Base-by-base conservation (phyloP, 2,113 vertebrate species). In the human (Homo sapiens) region DNA sequence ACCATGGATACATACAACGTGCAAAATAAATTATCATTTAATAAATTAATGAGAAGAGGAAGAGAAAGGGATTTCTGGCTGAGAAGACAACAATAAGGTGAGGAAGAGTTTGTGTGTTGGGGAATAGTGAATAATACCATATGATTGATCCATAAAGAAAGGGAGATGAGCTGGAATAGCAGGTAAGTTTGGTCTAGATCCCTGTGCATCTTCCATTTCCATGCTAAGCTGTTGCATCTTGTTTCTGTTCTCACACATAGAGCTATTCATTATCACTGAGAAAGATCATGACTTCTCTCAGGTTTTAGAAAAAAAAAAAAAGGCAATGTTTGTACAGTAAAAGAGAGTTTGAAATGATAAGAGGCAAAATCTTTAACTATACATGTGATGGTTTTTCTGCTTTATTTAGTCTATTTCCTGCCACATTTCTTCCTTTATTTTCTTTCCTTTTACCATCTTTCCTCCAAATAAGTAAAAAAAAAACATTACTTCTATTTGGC, bases 171-270 rank as follows among this genome's bases (percentile, higher is more conserved):
- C 81, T 72, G 38, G 32, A 87, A 6, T 2, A 57, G 9, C 27
- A 55, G 38, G 25, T 59, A 16, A 2, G 6, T 50, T 17, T 4
- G 73, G 14, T 64, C 32, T 40, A 16, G 8, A 40, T 52, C 17
- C 22, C 18, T 1, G 10, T 20, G 17, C 10, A 17, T 12, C 18
- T 59, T 22, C 23, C 11, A 27, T 48, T 59, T 30, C 27, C 13
- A 4, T 27, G 32, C 45, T 50, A 16, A 6, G 22, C 5, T 0
- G 12, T 4, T 38, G n/a, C 18, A 1, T 20, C 4, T 40, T 38
- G 8, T 45, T 64, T 79, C 17, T 66, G 14, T 68, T 14, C 10
- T 45, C 68, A n/a, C 52, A 5, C 11, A 12, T 2, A 66, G 2
- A 88, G 8, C 38, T 35, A 27, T 22, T 55, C 16, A 12, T 0